phyloP scores from a whole-genome alignment of 2,797 vertebrate genomes.

The Tachyglossus aculeatus region DNA sequence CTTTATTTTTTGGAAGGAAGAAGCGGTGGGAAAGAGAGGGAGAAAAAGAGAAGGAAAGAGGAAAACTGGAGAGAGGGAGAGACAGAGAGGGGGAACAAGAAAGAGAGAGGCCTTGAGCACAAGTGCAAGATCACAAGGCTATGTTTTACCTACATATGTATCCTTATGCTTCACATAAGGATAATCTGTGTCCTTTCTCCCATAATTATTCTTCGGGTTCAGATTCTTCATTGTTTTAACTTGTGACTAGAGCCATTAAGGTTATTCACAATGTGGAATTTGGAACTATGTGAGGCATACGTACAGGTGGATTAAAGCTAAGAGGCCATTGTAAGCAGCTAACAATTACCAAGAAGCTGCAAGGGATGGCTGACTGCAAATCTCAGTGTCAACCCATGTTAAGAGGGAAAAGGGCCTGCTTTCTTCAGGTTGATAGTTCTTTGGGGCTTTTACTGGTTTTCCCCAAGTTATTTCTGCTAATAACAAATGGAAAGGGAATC shows the following conservation, averaged over 20 bases:
- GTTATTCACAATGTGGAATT: constrained; percentile 24
- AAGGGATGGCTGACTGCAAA: not conserved
- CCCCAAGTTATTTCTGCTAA: not conserved
- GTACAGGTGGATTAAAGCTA: constrained; percentile 5
- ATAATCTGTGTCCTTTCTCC: not conserved
- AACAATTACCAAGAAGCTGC: constrained; percentile 7
- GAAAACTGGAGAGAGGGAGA: too few species aligned
- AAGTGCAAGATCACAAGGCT: not conserved
- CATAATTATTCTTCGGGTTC: not conserved
- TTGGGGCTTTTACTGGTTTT: constrained; percentile 11
- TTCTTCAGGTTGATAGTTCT: not conserved
- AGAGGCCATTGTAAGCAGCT: not conserved
- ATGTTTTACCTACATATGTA: constrained; percentile 3
- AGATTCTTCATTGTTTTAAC: constrained; percentile 23
- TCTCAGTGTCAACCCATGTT: not conserved
- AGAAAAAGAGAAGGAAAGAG: too few species aligned
- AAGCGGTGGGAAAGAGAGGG: accelerated
- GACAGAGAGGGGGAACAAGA: too few species aligned
- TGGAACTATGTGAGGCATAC: not conserved
- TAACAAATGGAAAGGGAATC: constrained; percentile 2
- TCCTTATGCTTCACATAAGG: not conserved
- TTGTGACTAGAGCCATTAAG: not conserved
- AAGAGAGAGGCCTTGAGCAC: not conserved
- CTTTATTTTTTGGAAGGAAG: not conserved
- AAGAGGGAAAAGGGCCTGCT: constrained; percentile 27